Evolutionary conservation across 2,888 invertebrate species (phyloP).

Genomic region (Bruchidius siliquastri): DNA sequence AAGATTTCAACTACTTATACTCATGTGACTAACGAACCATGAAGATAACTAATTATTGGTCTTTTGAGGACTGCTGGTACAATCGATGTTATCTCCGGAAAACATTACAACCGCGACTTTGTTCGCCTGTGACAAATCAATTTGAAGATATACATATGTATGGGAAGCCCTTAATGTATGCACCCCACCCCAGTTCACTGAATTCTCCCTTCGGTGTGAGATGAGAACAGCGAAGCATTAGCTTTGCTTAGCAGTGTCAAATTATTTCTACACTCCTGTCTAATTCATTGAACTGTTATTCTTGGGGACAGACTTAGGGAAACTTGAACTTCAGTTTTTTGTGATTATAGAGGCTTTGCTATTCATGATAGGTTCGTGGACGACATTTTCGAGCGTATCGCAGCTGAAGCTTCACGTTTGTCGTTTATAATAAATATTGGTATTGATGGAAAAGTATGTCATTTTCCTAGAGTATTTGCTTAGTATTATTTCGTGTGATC

Average conservation of each 20-base stretch:
- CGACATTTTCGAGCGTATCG: too few relatives aligned
- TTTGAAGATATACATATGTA: slow-evolving; percentile 52
- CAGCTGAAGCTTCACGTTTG: too few relatives aligned
- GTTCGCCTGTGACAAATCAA: slow-evolving; percentile 50
- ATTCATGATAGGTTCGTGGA: too few relatives aligned
- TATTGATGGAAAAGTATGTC: too few relatives aligned
- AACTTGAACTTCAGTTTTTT: too few relatives aligned
- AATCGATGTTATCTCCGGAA: slow-evolving; percentile 46
- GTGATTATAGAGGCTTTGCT: too few relatives aligned
- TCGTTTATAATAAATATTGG: too few relatives aligned
- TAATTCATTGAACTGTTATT: neutral
- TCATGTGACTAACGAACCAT: neutral
- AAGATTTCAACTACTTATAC: neutral
- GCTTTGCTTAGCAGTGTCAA: neutral
- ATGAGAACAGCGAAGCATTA: neutral
- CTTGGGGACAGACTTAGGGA: neutral
- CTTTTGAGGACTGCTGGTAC: slow-evolving; percentile 31
- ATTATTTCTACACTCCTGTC: neutral
- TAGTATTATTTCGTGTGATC: too few relatives aligned
- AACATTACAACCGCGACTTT: slow-evolving; percentile 46
- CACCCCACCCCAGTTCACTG: slow-evolving; percentile 28
- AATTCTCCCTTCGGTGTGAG: neutral
- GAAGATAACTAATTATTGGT: neutral
- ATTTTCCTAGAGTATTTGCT: too few relatives aligned
- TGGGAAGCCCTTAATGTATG: slow-evolving; percentile 44